These are phyloP conservation scores for Aphelenchoides fujianensis DNA, from an alignment of 1,140 invertebrate genomes.

Conservation along the genomic window DNA sequence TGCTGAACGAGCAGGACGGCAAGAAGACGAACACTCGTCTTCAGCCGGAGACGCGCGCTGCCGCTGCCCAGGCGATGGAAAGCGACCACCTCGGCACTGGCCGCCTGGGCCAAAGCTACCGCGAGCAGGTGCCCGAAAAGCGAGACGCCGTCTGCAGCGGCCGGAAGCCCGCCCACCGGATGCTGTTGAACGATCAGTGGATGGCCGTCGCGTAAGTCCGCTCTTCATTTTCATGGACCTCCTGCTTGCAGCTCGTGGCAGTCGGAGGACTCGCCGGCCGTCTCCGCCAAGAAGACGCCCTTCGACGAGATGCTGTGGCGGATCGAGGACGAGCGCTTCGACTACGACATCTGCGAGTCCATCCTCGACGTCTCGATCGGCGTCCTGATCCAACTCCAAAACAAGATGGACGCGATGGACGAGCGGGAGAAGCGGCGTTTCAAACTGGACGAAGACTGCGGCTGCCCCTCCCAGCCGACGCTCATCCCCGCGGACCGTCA, in stretches of 20 bases:
- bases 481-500: constrained; percentile 28
- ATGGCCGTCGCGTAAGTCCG: constrained; percentile 88
- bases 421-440: constrained; percentile 83
- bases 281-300: constrained; percentile 91
- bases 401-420: constrained; percentile 83
- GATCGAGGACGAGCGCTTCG: constrained; percentile 90
- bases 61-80: constrained; percentile 1
- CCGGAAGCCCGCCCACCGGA: constrained; percentile 10
- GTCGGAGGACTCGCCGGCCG: constrained; percentile 96
- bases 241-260: constrained; percentile 3
- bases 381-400: constrained; percentile 82
- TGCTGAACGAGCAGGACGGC: constrained; percentile 26
- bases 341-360: constrained; percentile 55
- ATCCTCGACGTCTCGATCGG: constrained; percentile 70
- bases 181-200: constrained; percentile 92
- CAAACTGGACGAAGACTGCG: constrained; percentile 84
- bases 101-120: constrained; percentile 88
- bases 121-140: constrained; percentile 60
- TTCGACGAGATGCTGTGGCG: constrained; percentile 96
- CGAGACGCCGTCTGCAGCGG: constrained; percentile 18
- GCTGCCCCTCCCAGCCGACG: constrained; percentile 72
- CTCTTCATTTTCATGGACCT: too few species aligned
- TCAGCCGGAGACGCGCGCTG: not conserved
- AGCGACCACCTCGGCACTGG: constrained; percentile 86
- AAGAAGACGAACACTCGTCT: not conserved